These are phyloP conservation scores for Catocala nupta DNA, from an alignment of 2,888 invertebrate genomes.

Conservation along the genomic window DNA sequence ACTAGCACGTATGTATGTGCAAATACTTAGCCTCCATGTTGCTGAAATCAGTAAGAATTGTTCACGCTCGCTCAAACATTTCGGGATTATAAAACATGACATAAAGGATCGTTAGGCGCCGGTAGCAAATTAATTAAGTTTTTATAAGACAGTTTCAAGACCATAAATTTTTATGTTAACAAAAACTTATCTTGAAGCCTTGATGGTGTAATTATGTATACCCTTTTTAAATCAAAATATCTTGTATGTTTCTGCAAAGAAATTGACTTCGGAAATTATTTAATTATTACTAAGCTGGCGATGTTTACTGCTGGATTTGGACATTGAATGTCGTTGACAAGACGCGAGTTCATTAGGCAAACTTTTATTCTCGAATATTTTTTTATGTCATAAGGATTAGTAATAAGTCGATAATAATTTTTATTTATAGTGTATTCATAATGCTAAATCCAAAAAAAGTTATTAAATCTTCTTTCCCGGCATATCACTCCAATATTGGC, in stretches of 20 bases:
- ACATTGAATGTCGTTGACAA: no score
- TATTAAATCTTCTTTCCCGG: no score
- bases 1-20: slow-evolving; percentile 26
- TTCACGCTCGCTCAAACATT: slow-evolving; percentile 39
- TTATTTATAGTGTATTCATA: no score
- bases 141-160: slow-evolving; percentile 41
- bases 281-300: no score
- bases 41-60: slow-evolving; percentile 15
- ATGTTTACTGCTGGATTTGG: no score
- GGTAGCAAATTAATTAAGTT: slow-evolving; percentile 53
- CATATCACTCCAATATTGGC: no score
- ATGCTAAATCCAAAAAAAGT: no score
- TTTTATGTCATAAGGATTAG: no score
- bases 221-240: slow-evolving; percentile 36
- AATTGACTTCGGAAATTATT: slow-evolving; percentile 2
- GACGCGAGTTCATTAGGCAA: no score
- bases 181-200: slow-evolving; percentile 36
- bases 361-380: no score
- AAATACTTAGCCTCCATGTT: slow-evolving; percentile 12
- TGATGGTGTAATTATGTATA: slow-evolving; percentile 32
- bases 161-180: slow-evolving; percentile 51
- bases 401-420: no score
- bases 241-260: not conserved
- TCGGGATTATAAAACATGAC: slow-evolving; percentile 25
- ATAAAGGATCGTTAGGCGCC: slow-evolving; percentile 31